Base-by-base conservation (phyloP, 1,140 invertebrate species). In the Zaprionus tsacasi region DNA sequence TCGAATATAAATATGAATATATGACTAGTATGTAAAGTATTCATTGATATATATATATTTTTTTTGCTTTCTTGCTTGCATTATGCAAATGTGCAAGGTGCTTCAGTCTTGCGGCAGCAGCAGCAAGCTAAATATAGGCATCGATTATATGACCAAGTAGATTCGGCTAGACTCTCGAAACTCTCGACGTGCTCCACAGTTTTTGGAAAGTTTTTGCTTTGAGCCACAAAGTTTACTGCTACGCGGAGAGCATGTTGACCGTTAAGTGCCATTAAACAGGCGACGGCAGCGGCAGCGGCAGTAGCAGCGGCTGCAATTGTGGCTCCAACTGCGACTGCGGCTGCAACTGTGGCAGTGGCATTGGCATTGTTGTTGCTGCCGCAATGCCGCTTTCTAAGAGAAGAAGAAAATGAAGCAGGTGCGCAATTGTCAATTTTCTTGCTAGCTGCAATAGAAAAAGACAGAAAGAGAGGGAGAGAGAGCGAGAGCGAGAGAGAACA, bases 181-280 rank as follows among this genome's bases (percentile, higher is more conserved):
- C 33, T 35, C 33, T 35, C 12, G 6, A 67, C 56, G 38, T 64
- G 21, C 50, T 57, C 27, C 11, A 15, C 38, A 33, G 60, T 55
- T 86, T 88, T 88, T 79, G 70, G 80, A 78, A 88, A 76, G 58
- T 63, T 76, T 77, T 52, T 70, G 72, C 72, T 61, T 52, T 65
- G 21, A 76, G 76, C 68, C 68, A 72, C 76, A 79, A 88, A 87
- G 82, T 87, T 87, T 87, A 88, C 82, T 87, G 82, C 82, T 88
- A 87, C 67, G 88, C 77, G 88, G 82, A 81, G 72, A 78, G 80
- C 83, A 79, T 87, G 82, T 81, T 87, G 82, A 88, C 82, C 83
- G 83, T 87, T 87, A 87, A 87, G 87, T 87, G 83, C 85, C 83
- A 87, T 87, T 87, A 87, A 88, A 86, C 83, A 87, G 83, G 82